phyloP scores from a whole-genome alignment of 2,113 vertebrate species.

The Chloropsis hardwickii region DNA sequence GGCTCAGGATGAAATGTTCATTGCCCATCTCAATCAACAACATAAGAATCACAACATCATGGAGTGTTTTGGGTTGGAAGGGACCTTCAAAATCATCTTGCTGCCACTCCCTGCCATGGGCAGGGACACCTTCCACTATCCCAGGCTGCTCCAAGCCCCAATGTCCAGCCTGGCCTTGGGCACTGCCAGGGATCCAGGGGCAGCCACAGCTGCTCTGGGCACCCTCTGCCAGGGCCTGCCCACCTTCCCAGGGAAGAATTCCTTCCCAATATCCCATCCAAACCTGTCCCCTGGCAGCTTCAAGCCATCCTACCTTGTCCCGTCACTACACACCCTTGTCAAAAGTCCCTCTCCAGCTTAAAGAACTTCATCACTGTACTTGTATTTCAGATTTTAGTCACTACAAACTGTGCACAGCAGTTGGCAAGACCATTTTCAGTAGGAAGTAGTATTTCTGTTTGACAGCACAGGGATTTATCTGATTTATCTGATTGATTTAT shows the following conservation, averaged over 20 bases:
- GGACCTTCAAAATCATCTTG: not conserved
- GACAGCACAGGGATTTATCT: no score
- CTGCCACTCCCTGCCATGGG: not conserved
- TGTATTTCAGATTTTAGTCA: not conserved
- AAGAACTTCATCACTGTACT: not conserved
- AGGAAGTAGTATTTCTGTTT: not conserved
- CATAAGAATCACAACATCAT: not conserved
- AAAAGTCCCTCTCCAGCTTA: not conserved
- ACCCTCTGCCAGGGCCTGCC: accelerated
- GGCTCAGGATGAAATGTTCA: not conserved
- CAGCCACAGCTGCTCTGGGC: not conserved
- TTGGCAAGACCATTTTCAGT: not conserved
- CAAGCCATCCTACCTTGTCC: not conserved
- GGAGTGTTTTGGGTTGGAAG: not conserved
- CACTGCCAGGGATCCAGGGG: not conserved
- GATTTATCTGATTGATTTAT: not conserved
- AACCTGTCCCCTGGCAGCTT: not conserved
- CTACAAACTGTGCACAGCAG: no score
- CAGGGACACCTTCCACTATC: not conserved
- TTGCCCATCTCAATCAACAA: accelerated
- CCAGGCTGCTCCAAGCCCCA: not conserved
- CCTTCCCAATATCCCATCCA: not conserved
- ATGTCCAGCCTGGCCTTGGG: accelerated
- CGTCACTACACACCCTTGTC: not conserved
- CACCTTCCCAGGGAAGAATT: not conserved